These are phyloP conservation scores for Plodia interpunctella DNA, from an alignment of 1,140 invertebrate genomes.

Conservation along the genomic window DNA sequence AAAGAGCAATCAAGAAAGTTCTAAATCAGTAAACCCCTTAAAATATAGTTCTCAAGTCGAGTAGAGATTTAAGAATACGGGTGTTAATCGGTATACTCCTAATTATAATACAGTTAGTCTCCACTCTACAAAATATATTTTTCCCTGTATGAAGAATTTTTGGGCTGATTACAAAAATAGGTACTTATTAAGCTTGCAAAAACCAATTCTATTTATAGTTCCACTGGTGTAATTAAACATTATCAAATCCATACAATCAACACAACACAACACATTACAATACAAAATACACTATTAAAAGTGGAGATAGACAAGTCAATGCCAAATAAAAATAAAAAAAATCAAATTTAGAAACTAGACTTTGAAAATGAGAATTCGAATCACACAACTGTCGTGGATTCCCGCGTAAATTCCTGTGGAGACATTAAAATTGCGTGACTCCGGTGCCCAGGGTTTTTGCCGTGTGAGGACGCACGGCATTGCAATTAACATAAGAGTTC, in stretches of 20 bases:
- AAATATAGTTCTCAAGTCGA: too few relatives aligned
- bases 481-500: slow-evolving; percentile 19
- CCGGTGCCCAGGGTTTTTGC: background rate
- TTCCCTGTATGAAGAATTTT: too few relatives aligned
- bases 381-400: slow-evolving; percentile 8
- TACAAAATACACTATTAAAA: slow-evolving; percentile 1
- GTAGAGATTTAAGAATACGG: too few relatives aligned
- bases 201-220: too few relatives aligned
- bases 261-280: slow-evolving; percentile 2
- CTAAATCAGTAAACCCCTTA: too few relatives aligned
- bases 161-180: too few relatives aligned
- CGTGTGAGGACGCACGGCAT: background rate
- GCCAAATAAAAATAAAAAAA: background rate
- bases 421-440: slow-evolving; percentile 17
- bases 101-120: too few relatives aligned
- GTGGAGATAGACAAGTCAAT: background rate
- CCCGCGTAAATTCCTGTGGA: slow-evolving; percentile 13
- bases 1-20: too few relatives aligned
- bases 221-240: background rate
- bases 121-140: too few relatives aligned
- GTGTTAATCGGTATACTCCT: too few relatives aligned
- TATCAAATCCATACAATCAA: background rate
- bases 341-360: too few relatives aligned
- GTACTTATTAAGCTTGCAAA: too few relatives aligned
- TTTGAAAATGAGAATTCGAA: slow-evolving; percentile 14